Evolutionary conservation across 2,113 vertebrate genomes (phyloP), one percentile per base, ranked within the genome.

Genomic region (Edolisoma coerulescens): DNA sequence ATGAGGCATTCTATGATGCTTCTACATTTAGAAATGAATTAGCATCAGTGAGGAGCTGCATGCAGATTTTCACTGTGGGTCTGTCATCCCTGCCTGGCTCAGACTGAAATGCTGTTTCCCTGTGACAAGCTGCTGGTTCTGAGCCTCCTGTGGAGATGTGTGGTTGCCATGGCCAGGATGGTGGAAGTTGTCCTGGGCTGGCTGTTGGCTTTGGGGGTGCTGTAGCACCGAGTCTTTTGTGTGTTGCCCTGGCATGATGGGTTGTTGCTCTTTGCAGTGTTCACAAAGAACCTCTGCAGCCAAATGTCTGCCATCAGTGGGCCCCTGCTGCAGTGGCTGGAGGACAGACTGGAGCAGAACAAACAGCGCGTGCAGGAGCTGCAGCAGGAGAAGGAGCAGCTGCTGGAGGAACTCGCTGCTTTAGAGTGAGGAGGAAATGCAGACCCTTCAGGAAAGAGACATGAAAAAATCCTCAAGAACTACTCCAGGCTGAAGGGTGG

Each of bases 271-370:
- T 87, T 88, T 77, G 39, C 85, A 98, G 98, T 98, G 84, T 99
- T 99, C 98, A 99, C 99, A 20, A 99, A 99, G 98, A 99, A 99
- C 96, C 98, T 99, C 70, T 99, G 99, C 98, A 99, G 99, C 94
- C 99, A 99, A 97, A 99, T 99, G 99, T 99, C 99, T 1, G 99
- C 99, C 47, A 98, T 99, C 92, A 99, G 99, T 9, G 99, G 99
- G 10, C 99, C 99, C 3, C 98, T 99, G 71, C 98, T 99, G 50
- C 99, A 99, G 97, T 99, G 99, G 99, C 97, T 99, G 90, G 99
- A 99, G 97, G 99, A 99, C 98, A 98, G 99, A 30, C 97, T 99
- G 96, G 98, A 99, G 96, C 99, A 99, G 97, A 99, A 99, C 97
- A 98, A 98, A 49, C 98, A 98, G 95, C 98, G 98, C 37, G 94